Evolutionary conservation across 2,797 vertebrate genomes (phyloP), one percentile per base, ranked within the genome.

Genomic region (Dromococcyx pavoninus): DNA sequence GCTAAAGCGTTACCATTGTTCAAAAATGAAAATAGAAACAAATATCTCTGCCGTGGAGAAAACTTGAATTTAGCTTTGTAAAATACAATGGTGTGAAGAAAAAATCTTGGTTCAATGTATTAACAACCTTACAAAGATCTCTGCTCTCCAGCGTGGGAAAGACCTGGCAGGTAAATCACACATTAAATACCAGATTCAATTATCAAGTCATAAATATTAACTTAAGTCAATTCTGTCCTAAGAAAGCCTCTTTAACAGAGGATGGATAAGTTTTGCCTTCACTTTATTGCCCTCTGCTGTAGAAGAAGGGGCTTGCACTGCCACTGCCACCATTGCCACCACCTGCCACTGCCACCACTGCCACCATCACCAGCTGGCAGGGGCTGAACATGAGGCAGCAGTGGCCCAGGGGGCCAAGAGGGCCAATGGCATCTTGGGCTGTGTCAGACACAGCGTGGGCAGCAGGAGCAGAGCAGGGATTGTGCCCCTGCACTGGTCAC

Each of bases 201-300:
- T 62, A 18, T 48, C 57, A 32, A 56, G 48, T n/a, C 73, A 83
- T 84, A 90, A 88, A 88, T 83, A 88, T 62, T 17, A 73, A 53
- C 3, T 4, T 22, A 17, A 76, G 72, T 57, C 70, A 65, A 87
- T 83, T 51, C 48, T 43, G 56, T 69, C 76, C 76, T 80, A 28
- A 0, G 7, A 65, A n/a, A 9, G 17, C 4, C 69, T 54, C 33
- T 48, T 67, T 60, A 25, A 30, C 3, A 35, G 18, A 24, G 28
- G 46, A 54, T 70, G 39, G 54, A 2, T 17, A 25, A 51, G 32
- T 41, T 94, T 94, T 88, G 44, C 94, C 86, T 97, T 95, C 91
- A 58, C 96, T 25, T 74, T 28, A 66, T 91, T 94, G 94, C 93
- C 95, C 94, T 87, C 95, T 95, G 72, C 66, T 96, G 95, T 93